Conservation (phyloP, 2,797 vertebrate species). For the Gallinago stenura region DNA sequence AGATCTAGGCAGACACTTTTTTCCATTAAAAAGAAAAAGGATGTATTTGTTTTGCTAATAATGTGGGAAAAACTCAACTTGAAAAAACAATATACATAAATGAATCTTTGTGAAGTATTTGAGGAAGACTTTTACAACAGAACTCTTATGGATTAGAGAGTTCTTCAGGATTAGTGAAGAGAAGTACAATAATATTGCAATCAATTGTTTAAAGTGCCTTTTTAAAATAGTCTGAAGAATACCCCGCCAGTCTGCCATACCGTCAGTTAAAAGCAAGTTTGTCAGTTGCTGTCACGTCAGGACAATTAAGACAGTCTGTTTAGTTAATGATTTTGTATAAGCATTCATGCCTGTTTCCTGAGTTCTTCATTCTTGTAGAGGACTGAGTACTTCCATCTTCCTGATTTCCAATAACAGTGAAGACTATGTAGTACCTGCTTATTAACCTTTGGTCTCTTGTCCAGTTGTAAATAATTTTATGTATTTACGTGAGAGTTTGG, state of each 20-base stretch:
- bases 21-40: slow-evolving; percentile 39
- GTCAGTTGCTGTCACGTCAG: neutral
- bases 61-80: neutral
- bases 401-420: neutral
- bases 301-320: neutral
- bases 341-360: neutral
- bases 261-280: neutral
- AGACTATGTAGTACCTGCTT: neutral
- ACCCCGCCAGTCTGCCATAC: neutral
- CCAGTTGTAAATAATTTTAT: neutral
- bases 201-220: neutral
- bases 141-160: neutral
- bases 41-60: slow-evolving; percentile 49
- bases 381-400: neutral
- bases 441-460: neutral
- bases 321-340: neutral
- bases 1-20: slow-evolving; percentile 32
- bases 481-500: neutral
- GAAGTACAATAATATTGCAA: neutral
- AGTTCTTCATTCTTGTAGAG: neutral
- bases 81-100: neutral
- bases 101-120: neutral
- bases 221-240: neutral
- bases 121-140: neutral
- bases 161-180: neutral